phyloP scores from a whole-genome alignment of 2,113 vertebrate genomes.

The Calyptomena viridis region DNA sequence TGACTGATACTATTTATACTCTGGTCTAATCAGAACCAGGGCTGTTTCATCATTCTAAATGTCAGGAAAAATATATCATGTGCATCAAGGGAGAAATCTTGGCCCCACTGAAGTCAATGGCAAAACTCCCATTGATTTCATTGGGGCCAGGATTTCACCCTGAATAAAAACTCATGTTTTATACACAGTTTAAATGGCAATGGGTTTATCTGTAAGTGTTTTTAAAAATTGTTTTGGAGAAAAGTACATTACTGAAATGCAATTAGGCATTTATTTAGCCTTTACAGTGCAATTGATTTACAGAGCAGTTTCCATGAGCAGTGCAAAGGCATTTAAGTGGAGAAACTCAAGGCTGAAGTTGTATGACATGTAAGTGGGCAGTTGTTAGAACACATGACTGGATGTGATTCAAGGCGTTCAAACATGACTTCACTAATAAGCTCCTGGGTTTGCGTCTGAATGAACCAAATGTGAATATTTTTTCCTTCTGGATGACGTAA shows the following conservation, averaged over 20 bases:
- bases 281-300: not conserved
- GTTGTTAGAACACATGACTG: not conserved
- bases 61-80: conserved; percentile 70
- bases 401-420: not conserved
- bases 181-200: not conserved
- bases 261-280: not conserved
- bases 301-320: not conserved
- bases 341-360: not conserved
- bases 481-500: conserved; percentile 37
- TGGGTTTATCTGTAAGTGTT: conserved; percentile 1
- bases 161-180: conserved; percentile 64
- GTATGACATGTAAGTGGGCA: not conserved
- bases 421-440: not conserved
- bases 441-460: conserved; percentile 38
- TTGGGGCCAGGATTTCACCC: conserved; percentile 42
- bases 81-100: conserved; percentile 67
- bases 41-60: conserved; percentile 65
- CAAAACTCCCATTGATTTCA: conserved; percentile 67
- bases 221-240: not conserved
- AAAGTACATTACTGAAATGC: not conserved
- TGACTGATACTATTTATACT: conserved; percentile 69
- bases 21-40: conserved; percentile 64
- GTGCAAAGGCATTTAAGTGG: not conserved
- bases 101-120: conserved; percentile 61
- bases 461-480: conserved; percentile 51